phyloP scores from a whole-genome alignment of 2,113 vertebrate species.

The Psittacus erithacus region DNA sequence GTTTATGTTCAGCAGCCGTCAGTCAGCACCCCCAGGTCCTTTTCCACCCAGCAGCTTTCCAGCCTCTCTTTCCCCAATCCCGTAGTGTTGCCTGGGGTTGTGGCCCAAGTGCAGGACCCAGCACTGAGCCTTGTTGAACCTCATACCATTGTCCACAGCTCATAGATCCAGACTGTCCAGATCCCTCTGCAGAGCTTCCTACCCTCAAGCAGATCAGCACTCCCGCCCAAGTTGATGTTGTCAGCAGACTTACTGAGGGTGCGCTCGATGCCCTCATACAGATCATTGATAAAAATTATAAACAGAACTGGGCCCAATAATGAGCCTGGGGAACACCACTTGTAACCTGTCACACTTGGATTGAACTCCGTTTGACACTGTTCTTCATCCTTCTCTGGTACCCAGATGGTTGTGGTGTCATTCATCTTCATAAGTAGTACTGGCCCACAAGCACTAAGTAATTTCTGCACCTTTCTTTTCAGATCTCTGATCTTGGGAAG shows the following conservation, averaged over 20 bases:
- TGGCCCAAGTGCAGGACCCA: neutral
- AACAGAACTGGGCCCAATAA: neutral
- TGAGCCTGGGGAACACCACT: neutral
- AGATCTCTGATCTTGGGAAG: neutral
- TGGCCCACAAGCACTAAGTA: neutral
- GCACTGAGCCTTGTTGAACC: neutral
- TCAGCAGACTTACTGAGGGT: neutral
- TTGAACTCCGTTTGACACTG: neutral
- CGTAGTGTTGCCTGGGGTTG: neutral
- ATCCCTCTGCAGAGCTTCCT: neutral
- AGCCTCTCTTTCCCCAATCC: neutral
- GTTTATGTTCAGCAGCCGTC: neutral
- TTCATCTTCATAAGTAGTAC: neutral
- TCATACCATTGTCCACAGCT: neutral
- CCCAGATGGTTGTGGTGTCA: accelerated
- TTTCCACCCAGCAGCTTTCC: neutral
- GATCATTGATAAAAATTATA: neutral
- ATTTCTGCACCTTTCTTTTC: neutral
- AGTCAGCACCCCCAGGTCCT: neutral
- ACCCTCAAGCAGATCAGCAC: neutral
- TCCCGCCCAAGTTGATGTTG: neutral
- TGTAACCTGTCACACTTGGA: neutral
- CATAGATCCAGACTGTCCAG: neutral
- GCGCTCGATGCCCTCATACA: neutral
- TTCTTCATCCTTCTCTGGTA: neutral